Conservation (phyloP, 2,888 invertebrate genomes). For the Pachymerium ferrugineum region DNA sequence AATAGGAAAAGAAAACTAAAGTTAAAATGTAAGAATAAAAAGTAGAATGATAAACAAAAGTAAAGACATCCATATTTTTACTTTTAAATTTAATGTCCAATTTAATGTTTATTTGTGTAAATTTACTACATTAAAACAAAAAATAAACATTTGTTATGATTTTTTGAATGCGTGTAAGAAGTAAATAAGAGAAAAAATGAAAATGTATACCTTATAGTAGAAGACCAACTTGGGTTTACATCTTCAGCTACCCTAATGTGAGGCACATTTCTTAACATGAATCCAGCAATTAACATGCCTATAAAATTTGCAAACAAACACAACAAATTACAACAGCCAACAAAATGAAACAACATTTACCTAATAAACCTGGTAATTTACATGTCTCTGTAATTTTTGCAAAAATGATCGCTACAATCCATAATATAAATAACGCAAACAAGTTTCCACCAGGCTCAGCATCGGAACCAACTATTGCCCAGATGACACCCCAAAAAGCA, state of each 20-base stretch:
- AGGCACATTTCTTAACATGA: background rate
- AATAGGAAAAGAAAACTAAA: background rate
- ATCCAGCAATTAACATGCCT: background rate
- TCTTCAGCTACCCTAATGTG: background rate
- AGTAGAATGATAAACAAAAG: no score
- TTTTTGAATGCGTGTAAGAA: no score
- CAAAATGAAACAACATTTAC: background rate
- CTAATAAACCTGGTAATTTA: background rate
- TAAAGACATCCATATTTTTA: no score
- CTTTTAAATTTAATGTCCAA: no score
- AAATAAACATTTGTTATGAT: no score
- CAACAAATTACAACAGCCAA: background rate
- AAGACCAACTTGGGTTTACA: background rate
- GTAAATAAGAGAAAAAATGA: no score
- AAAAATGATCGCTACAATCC: constrained; percentile 57
- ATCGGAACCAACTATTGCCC: constrained; percentile 61
- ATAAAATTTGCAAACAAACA: background rate
- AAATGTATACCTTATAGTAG: background rate
- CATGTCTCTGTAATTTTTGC: background rate
- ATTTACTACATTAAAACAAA: no score
- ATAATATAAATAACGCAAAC: constrained; percentile 67
- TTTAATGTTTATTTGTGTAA: no score
- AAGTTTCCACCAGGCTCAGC: constrained; percentile 46
- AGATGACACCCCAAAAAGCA: constrained; percentile 69
- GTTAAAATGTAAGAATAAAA: no score